phyloP scores from a whole-genome alignment of 2,888 invertebrate genomes.

The Sipha maydis region DNA sequence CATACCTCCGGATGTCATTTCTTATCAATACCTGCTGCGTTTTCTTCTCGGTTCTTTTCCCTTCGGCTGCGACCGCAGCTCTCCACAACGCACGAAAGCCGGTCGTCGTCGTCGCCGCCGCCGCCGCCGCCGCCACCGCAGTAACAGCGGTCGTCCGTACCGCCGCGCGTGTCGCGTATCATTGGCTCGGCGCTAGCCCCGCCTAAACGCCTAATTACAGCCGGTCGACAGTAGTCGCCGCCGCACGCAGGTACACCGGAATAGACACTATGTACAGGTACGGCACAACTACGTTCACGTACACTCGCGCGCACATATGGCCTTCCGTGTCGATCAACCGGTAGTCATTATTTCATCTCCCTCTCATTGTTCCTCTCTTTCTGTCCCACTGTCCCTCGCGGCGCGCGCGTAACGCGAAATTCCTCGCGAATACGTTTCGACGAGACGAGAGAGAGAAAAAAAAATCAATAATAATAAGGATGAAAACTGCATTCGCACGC shows the following conservation, averaged over 20 bases:
- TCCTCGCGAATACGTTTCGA: background rate
- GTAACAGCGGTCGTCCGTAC: background rate
- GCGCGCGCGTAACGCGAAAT: background rate
- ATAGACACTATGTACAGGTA: background rate
- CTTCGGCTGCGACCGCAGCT: background rate
- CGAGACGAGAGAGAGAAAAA: background rate
- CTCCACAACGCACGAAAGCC: background rate
- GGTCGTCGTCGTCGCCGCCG: background rate
- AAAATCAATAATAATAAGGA: too few relatives aligned
- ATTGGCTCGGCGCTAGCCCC: slow-evolving; percentile 54
- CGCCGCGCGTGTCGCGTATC: slow-evolving; percentile 25
- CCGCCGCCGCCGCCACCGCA: background rate
- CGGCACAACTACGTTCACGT: background rate
- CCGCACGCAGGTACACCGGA: background rate
- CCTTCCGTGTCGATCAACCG: slow-evolving; percentile 11
- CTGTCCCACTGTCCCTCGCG: too few relatives aligned
- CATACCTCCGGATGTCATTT: background rate
- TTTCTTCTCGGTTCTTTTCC: background rate
- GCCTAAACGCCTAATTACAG: slow-evolving; percentile 58
- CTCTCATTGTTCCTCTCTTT: too few relatives aligned
- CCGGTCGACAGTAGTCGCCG: slow-evolving; percentile 31
- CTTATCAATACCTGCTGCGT: too few relatives aligned
- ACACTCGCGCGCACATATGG: background rate
- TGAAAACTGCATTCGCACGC: too few relatives aligned
- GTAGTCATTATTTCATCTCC: background rate